These are phyloP conservation scores for Ptychadena robeensis DNA, from an alignment of 2,797 vertebrate genomes.

Conservation along the genomic window DNA sequence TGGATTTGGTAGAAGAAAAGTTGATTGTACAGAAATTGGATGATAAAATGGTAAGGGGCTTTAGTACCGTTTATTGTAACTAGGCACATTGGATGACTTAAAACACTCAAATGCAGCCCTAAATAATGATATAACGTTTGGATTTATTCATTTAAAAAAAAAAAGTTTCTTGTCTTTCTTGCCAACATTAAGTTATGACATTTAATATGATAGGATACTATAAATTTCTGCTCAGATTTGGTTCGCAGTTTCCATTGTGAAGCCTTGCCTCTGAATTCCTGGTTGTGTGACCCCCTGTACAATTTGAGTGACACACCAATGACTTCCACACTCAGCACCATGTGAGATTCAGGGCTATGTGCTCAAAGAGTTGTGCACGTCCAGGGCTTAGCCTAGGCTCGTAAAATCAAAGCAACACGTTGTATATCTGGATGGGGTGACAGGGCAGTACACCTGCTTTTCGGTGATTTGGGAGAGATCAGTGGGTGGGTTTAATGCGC, in stretches of 20 bases:
- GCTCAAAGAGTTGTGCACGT: slow-evolving; percentile 24
- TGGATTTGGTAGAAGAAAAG: no score
- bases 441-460: slow-evolving; percentile 30
- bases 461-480: slow-evolving; percentile 24
- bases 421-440: slow-evolving; percentile 49
- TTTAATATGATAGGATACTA: no score
- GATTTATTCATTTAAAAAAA: no score
- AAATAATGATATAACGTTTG: no score
- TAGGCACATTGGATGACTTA: no score
- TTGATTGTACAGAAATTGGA: no score
- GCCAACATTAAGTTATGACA: no score
- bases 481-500: slow-evolving; percentile 43
- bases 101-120: no score
- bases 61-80: no score
- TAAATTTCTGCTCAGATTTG: neutral
- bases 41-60: no score
- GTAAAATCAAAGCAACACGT: slow-evolving; percentile 44
- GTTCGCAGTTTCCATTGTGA: neutral
- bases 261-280: neutral
- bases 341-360: neutral
- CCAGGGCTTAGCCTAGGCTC: slow-evolving; percentile 15
- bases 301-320: slow-evolving; percentile 2
- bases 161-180: no score
- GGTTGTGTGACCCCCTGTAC: neutral
- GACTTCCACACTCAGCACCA: slow-evolving; percentile 17